Conservation (phyloP, 2,888 invertebrate genomes). For the Melikaiella ostensackeni region DNA sequence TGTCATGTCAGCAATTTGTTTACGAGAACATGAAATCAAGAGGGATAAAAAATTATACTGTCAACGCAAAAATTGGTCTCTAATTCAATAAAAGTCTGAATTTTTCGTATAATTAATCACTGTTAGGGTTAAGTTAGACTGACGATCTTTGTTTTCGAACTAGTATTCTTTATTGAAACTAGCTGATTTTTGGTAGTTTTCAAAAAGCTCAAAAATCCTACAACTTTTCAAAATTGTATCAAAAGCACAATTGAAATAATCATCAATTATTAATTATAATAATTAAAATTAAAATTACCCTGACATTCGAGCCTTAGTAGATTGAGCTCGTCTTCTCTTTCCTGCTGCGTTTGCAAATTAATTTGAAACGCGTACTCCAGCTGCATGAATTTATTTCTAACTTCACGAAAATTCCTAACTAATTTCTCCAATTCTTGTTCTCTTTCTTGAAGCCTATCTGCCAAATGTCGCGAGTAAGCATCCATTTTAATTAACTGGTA, state of each 20-base stretch:
- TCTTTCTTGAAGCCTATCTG: slow-evolving; percentile 44
- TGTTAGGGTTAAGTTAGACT: neutral
- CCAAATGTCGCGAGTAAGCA: slow-evolving; percentile 45
- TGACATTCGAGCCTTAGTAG: slow-evolving; percentile 55
- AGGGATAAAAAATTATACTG: neutral
- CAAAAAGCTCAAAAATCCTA: no score
- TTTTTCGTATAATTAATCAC: neutral
- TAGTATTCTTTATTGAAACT: no score
- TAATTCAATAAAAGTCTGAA: neutral
- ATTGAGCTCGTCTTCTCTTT: slow-evolving; percentile 59
- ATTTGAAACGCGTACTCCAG: slow-evolving; percentile 64
- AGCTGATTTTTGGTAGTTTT: no score
- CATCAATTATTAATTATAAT: no score
- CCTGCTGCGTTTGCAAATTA: slow-evolving; percentile 61
- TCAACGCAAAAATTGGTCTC: neutral
- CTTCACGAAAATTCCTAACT: slow-evolving; percentile 58
- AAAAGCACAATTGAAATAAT: no score
- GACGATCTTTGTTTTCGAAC: slow-evolving; percentile 46
- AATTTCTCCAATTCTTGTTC: slow-evolving; percentile 60
- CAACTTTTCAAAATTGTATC: no score
- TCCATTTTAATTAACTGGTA: slow-evolving; percentile 47
- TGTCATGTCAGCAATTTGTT: neutral
- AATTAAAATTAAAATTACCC: slow-evolving; percentile 59
- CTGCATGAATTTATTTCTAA: slow-evolving; percentile 61
- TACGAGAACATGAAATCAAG: neutral